These are phyloP conservation scores for Timema cristinae DNA, from an alignment of 2,888 invertebrate genomes.

Conservation along the genomic window DNA sequence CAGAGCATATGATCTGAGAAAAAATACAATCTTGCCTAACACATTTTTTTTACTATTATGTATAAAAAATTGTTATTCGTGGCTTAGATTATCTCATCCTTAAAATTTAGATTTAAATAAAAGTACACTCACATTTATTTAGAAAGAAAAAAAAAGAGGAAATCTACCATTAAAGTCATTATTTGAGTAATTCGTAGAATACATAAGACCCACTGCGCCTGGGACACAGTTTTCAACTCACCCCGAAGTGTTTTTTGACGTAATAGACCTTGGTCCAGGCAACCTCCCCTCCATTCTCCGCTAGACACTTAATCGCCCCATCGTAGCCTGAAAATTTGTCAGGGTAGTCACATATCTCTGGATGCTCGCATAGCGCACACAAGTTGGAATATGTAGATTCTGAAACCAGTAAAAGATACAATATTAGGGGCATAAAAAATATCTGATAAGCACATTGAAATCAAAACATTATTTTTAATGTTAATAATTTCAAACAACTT, in stretches of 20 bases:
- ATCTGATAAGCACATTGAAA: neutral
- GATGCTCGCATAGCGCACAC: conserved; percentile 73
- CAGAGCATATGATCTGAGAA: too few species aligned
- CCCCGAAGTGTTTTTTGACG: conserved; percentile 74
- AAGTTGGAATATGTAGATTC: conserved; percentile 69
- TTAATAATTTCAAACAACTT: neutral
- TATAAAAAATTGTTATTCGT: too few species aligned
- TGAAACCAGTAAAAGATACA: conserved; percentile 1
- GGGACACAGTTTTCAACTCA: conserved; percentile 42
- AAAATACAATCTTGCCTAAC: too few species aligned
- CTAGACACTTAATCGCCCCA: conserved; percentile 78
- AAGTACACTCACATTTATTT: too few species aligned
- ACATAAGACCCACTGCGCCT: neutral
- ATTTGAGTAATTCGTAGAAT: too few species aligned
- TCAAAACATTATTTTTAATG: neutral
- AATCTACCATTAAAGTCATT: too few species aligned
- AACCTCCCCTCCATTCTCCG: conserved; percentile 76
- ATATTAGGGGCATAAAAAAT: too few species aligned
- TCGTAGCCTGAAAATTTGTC: conserved; percentile 84
- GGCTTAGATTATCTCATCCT: too few species aligned
- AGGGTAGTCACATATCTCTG: conserved; percentile 71
- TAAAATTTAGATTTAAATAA: too few species aligned
- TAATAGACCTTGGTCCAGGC: conserved; percentile 82
- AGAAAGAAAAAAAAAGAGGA: too few species aligned
- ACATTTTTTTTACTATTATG: too few species aligned